phyloP scores from a whole-genome alignment of 2,797 vertebrate species.

The Furcifer pardalis region DNA sequence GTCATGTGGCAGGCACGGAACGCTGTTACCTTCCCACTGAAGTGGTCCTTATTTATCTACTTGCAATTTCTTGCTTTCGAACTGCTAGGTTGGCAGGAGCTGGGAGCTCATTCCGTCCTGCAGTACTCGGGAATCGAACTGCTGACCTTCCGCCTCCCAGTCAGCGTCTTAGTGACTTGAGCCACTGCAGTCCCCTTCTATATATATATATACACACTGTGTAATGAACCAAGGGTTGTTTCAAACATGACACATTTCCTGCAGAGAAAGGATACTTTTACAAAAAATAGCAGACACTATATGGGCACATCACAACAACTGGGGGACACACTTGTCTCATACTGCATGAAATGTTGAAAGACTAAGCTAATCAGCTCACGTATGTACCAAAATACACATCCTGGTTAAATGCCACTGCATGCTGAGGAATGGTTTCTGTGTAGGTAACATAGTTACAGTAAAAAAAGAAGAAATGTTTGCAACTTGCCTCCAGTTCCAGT shows the following conservation, averaged over 20 bases:
- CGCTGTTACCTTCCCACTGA: too few relatives aligned
- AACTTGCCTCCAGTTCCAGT: slow-evolving; percentile 86
- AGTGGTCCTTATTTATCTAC: too few relatives aligned
- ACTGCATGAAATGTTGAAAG: neutral
- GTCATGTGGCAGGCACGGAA: too few relatives aligned
- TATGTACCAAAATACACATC: neutral
- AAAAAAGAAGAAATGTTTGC: neutral
- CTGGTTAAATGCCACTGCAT: neutral
- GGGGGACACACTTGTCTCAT: neutral
- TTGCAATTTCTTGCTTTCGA: too few relatives aligned
- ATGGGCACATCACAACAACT: neutral
- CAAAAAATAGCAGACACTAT: neutral
- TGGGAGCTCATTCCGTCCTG: too few relatives aligned
- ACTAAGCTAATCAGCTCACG: neutral
- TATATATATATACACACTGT: neutral
- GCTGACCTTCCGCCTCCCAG: too few relatives aligned
- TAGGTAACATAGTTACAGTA: neutral
- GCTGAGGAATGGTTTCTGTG: neutral
- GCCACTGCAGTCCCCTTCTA: too few relatives aligned
- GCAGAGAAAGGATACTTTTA: neutral
- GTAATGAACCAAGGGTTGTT: neutral
- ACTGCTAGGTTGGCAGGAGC: too few relatives aligned
- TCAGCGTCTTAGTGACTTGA: too few relatives aligned
- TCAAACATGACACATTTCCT: neutral
- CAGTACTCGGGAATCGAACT: too few relatives aligned